Evolutionary conservation across 92 coral and sea anemone species (phyloP).

Genomic region (Anthopleura xanthogrammica): DNA sequence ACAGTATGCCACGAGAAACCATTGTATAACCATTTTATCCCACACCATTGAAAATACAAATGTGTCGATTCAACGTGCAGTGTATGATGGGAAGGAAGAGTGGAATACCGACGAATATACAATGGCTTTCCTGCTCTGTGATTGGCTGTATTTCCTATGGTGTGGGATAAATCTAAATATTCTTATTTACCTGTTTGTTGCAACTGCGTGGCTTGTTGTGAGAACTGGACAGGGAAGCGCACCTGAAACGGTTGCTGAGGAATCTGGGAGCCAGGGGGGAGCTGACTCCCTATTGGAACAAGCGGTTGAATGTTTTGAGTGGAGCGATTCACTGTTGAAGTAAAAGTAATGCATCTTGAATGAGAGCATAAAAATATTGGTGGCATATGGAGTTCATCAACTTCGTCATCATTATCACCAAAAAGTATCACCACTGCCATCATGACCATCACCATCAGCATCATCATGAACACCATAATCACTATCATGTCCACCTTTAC

Average conservation of each 20-base stretch:
- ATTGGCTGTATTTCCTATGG: no score
- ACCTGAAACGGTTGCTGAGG: slow-evolving; percentile 83
- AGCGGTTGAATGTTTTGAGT: slow-evolving; percentile 86
- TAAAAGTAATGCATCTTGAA: slow-evolving; percentile 22
- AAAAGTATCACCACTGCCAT: not conserved
- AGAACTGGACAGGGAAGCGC: slow-evolving; percentile 77
- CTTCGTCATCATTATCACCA: not conserved
- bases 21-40: no score
- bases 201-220: slow-evolving; percentile 62
- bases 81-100: no score
- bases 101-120: no score
- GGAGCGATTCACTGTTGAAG: slow-evolving; percentile 73
- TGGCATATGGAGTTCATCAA: not conserved
- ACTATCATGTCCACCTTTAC: no score
- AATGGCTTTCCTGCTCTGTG: no score
- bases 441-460: no score
- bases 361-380: not conserved
- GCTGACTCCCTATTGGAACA: slow-evolving; percentile 72
- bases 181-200: slow-evolving; percentile 33
- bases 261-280: slow-evolving; percentile 38
- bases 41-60: no score
- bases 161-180: no score
- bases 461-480: no score
- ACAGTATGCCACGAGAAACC: no score
- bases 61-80: no score